Conservation (phyloP, 2,797 vertebrate genomes). For the Alectoris magna region DNA sequence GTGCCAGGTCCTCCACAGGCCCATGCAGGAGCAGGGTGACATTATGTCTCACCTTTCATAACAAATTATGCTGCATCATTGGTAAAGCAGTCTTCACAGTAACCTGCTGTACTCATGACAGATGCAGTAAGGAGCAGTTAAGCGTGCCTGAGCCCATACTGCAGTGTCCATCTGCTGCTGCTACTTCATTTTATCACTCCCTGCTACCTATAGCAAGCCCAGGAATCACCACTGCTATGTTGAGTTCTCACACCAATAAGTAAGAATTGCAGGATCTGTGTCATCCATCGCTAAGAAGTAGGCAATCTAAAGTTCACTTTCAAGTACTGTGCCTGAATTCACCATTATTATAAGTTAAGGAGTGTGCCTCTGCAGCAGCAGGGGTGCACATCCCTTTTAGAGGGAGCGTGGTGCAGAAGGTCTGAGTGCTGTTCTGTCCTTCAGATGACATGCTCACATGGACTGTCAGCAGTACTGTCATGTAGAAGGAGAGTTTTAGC, state of each 20-base stretch:
- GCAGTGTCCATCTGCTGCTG: neutral
- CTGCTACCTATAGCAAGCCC: neutral
- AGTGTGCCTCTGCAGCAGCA: neutral
- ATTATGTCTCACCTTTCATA: neutral
- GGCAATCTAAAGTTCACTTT: neutral
- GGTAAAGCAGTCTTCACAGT: neutral
- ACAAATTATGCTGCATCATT: neutral
- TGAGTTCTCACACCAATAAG: neutral
- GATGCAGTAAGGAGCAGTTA: neutral
- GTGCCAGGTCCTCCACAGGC: neutral
- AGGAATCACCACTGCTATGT: neutral
- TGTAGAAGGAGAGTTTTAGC: conserved; percentile 30
- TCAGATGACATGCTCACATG: conserved; percentile 17
- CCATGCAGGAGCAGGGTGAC: neutral
- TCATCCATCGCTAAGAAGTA: neutral
- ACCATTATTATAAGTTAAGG: neutral
- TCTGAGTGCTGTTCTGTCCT: neutral
- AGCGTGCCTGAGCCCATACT: neutral
- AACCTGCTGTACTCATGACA: neutral
- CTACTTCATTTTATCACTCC: neutral
- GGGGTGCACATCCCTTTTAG: neutral
- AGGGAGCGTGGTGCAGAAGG: neutral
- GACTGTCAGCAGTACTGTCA: neutral
- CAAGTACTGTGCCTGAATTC: neutral
- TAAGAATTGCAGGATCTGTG: neutral